Evolutionary conservation across 2,113 vertebrate species (phyloP).

Genomic region (Cyprinus carpio): DNA sequence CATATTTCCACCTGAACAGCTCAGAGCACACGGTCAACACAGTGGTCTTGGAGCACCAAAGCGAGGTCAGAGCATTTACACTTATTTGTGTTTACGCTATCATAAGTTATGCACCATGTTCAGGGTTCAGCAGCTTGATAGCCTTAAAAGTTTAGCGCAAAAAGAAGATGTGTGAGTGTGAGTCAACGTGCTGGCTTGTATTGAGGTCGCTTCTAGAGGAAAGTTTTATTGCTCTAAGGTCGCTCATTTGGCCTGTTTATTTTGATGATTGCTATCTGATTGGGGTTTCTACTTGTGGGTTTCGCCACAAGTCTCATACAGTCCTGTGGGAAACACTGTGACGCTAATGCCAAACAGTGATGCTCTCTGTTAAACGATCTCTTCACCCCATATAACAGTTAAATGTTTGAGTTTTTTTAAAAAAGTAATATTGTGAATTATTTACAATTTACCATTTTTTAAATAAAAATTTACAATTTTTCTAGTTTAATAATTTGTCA

Average conservation of each 20-base stretch:
- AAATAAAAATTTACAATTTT: neutral
- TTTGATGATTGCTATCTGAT: neutral
- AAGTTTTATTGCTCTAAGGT: neutral
- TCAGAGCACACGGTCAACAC: neutral
- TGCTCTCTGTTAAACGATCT: neutral
- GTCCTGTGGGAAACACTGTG: too few species aligned
- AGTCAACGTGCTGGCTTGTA: neutral
- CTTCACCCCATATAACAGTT: neutral
- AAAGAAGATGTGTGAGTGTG: neutral
- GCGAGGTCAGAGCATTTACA: neutral
- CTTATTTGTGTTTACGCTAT: neutral
- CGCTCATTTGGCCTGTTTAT: neutral
- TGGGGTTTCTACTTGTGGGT: neutral
- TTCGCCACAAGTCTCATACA: too few species aligned
- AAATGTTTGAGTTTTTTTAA: neutral
- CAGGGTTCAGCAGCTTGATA: neutral
- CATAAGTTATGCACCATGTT: neutral
- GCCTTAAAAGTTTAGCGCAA: neutral
- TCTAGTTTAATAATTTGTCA: neutral
- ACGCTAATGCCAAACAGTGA: neutral
- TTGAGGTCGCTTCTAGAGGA: neutral
- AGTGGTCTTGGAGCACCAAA: neutral
- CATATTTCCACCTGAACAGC: conserved; percentile 29
- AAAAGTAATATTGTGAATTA: neutral
- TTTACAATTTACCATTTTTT: neutral